These are phyloP conservation scores for Probosciger aterrimus DNA, from an alignment of 2,113 vertebrate genomes.

Conservation along the genomic window DNA sequence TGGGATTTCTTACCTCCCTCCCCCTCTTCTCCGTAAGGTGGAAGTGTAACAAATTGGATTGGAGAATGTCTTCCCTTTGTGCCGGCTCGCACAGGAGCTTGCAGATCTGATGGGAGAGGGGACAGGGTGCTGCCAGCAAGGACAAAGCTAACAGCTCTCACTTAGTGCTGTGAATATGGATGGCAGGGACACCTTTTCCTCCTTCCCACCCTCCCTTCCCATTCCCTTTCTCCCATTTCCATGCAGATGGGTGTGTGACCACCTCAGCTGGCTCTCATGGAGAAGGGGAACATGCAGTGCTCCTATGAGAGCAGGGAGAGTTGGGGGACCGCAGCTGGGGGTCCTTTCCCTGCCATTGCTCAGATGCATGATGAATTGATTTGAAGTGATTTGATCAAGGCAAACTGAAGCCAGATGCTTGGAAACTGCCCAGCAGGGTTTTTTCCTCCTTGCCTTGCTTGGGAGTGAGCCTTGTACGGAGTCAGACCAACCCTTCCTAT, in stretches of 20 bases:
- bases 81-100: constrained; percentile 51
- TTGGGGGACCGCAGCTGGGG: not conserved
- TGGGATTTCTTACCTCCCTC: constrained; percentile 80
- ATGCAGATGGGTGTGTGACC: not conserved
- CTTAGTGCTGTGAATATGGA: not conserved
- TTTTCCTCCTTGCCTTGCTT: not conserved
- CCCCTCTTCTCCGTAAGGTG: constrained; percentile 64
- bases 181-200: constrained; percentile 47
- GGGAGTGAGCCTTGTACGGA: not conserved
- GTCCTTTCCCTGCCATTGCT: not conserved
- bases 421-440: not conserved
- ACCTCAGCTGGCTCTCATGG: not conserved
- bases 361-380: not conserved
- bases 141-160: constrained; percentile 22
- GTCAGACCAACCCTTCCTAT: not conserved
- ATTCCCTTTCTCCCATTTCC: not conserved
- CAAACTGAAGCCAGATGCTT: not conserved
- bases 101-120: constrained; percentile 31
- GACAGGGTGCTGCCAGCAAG: not conserved
- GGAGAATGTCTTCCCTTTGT: constrained; percentile 78
- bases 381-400: not conserved
- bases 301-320: not conserved
- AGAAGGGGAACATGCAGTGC: not conserved
- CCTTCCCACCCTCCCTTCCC: not conserved
- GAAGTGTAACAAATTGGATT: constrained; percentile 77